Evolutionary conservation across 2,113 vertebrate species (phyloP).

Genomic region (Sapajus apella): DNA sequence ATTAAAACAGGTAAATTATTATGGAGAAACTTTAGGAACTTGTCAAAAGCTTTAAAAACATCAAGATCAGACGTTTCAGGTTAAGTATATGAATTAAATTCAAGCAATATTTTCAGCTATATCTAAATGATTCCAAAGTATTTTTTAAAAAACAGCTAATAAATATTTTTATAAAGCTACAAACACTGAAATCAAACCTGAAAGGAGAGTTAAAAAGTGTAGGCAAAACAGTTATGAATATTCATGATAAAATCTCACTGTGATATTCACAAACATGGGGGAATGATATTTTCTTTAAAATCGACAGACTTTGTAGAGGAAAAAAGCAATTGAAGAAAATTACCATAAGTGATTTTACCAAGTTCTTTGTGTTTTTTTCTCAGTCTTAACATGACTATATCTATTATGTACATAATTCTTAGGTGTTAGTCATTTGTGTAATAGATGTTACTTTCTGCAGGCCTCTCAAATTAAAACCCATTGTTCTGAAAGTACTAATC

Average conservation of each 20-base stretch:
- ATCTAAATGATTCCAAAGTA: background rate
- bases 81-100: background rate
- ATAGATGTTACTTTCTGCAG: background rate
- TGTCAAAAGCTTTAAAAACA: background rate
- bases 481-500: background rate
- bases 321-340: background rate
- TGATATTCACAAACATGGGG: background rate
- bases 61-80: background rate
- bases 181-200: background rate
- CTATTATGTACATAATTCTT: background rate
- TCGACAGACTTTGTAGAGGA: background rate
- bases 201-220: background rate
- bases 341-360: background rate
- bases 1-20: background rate
- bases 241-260: background rate
- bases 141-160: background rate
- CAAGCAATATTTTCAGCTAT: background rate
- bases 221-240: background rate
- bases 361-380: background rate
- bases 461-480: background rate
- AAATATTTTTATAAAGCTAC: background rate
- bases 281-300: slow-evolving; percentile 12
- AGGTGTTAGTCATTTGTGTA: background rate
- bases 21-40: background rate
- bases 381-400: background rate